phyloP scores from a whole-genome alignment of 2,888 invertebrate species.

The Caenorhabditis wallacei region DNA sequence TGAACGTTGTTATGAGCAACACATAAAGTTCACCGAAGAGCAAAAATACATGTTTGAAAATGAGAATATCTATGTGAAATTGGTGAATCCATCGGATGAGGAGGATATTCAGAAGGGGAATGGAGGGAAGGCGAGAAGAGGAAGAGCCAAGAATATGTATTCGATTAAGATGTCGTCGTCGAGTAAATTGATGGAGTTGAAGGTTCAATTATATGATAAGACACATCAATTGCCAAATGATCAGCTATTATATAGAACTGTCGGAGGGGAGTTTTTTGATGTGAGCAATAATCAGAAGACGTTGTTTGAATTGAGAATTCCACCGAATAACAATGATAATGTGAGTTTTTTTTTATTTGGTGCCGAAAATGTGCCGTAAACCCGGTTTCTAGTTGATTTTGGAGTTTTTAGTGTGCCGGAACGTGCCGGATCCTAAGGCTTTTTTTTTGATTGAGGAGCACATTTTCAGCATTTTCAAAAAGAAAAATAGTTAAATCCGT shows the following conservation, averaged over 20 bases:
- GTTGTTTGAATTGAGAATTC: constrained; percentile 73
- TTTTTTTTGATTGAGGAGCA: too few relatives aligned
- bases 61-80: constrained; percentile 75
- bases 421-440: too few relatives aligned
- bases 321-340: constrained; percentile 76
- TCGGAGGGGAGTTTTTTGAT: constrained; percentile 65
- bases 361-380: neutral
- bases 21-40: constrained; percentile 50
- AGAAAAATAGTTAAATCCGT: too few relatives aligned
- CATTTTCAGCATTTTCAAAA: too few relatives aligned
- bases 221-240: constrained; percentile 68
- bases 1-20: constrained; percentile 60
- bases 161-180: constrained; percentile 69
- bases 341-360: too few relatives aligned
- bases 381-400: neutral
- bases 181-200: constrained; percentile 75
- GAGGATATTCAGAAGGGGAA: constrained; percentile 43
- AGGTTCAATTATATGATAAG: constrained; percentile 75
- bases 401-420: too few relatives aligned
- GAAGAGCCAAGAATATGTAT: constrained; percentile 51
- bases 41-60: constrained; percentile 64
- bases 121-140: constrained; percentile 52
- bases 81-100: constrained; percentile 69
- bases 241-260: constrained; percentile 67
- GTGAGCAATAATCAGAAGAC: constrained; percentile 68